Evolutionary conservation across 1,140 invertebrate genomes (phyloP), one percentile per base, ranked within the genome.

Genomic region (Rhopalosiphum padi): DNA sequence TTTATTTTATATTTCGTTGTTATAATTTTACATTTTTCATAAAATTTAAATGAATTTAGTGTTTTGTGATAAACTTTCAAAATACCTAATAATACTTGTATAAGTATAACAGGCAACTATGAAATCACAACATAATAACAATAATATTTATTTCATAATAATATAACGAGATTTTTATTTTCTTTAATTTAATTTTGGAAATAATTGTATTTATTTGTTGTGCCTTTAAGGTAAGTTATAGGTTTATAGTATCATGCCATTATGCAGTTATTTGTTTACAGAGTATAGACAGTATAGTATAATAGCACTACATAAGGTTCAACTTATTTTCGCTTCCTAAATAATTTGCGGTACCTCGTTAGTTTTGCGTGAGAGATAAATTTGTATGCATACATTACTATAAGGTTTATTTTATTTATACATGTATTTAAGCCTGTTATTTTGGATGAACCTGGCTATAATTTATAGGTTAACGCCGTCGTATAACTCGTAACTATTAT

Each of bases 261-360:
- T 68, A 68, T 83, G 77, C 21, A 43, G 23, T 86, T 86, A 41
- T 85, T 43, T 43, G 25, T 86, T 86, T 86, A 85, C 9, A n/a
- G 15, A 30, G 5, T 46, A 86, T 46, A 86, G 8, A n/a, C 2
- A 41, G 41, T 41, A 41, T 41, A 41, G 41, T 41, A n/a, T n/a
- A n/a, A n/a, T n/a, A n/a, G n/a, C n/a, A 41, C 41, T 46, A 25
- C 46, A 86, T 46, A 25, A 46, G 9, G 25, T 86, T 86, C 46
- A 86, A 86, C 9, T 46, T 86, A 43, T 86, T 86, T 86, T 41
- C 25, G 43, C 85, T 46, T 86, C 15, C 85, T n/a, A 86, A 86
- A 41, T 86, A 86, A 46, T 46, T 15, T 86, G 25, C 4, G 25
- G 11, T 46, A 86, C 25, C 25, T 30, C 25, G 41, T 41, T 85